Conservation (phyloP, 2,888 invertebrate genomes). For the Thalpophila matura region DNA sequence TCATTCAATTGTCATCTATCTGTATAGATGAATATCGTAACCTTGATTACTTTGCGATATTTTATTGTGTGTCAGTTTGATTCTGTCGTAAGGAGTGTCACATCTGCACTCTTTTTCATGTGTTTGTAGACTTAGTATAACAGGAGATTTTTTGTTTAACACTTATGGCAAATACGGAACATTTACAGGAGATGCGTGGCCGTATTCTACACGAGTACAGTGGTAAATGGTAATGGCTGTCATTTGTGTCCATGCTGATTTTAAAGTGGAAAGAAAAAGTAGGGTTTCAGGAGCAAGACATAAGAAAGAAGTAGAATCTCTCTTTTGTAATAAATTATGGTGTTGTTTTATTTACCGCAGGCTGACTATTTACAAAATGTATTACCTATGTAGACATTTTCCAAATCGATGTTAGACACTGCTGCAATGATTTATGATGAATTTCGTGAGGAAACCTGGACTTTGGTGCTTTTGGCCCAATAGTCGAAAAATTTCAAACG, state of each 20-base stretch:
- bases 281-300: constrained; percentile 24
- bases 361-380: neutral
- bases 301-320: neutral
- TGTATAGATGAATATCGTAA: too few species aligned
- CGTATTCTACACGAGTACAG: constrained; percentile 41
- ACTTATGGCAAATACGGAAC: constrained; percentile 63
- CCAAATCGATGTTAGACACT: too few species aligned
- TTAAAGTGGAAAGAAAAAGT: constrained; percentile 27
- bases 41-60: too few species aligned
- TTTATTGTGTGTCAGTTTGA: neutral
- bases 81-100: neutral
- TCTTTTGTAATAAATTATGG: constrained; percentile 27
- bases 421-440: too few species aligned
- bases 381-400: too few species aligned
- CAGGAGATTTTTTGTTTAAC: constrained; percentile 55
- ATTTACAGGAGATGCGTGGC: constrained; percentile 48
- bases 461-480: too few species aligned
- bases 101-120: constrained; percentile 6
- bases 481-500: too few species aligned
- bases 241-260: constrained; percentile 52
- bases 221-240: constrained; percentile 53
- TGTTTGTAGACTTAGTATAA: constrained; percentile 50
- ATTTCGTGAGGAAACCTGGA: too few species aligned
- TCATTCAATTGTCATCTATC: too few species aligned
- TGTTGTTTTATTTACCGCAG: constrained; percentile 5